Conservation (phyloP, 2,888 invertebrate species). For the Ectemnius lituratus region DNA sequence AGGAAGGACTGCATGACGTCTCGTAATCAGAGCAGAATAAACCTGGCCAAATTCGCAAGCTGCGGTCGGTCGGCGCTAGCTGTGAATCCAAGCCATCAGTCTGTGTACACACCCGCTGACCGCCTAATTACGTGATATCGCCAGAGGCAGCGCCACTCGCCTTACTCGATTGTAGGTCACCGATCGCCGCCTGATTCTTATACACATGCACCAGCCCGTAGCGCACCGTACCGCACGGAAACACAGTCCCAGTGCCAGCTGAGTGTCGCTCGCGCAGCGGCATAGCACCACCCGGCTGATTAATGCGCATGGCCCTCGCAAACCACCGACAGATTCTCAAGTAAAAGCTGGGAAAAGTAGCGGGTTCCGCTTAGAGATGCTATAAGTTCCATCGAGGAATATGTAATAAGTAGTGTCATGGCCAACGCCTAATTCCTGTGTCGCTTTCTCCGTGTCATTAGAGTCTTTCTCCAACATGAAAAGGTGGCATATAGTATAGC, state of each 20-base stretch:
- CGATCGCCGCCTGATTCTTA: background rate
- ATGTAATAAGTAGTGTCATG: slow-evolving; percentile 19
- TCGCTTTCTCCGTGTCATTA: slow-evolving; percentile 52
- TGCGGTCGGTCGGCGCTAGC: background rate
- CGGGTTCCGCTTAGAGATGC: background rate
- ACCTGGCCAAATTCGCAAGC: slow-evolving; percentile 41
- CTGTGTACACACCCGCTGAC: background rate
- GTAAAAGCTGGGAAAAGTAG: slow-evolving; percentile 36
- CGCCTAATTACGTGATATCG: slow-evolving; percentile 3
- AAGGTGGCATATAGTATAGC: too few species aligned
- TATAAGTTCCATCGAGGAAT: too few species aligned
- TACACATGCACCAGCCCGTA: background rate
- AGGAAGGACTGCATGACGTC: slow-evolving; percentile 56
- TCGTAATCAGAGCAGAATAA: slow-evolving; percentile 59
- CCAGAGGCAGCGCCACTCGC: background rate
- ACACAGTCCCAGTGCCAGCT: background rate
- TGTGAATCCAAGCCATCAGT: too few species aligned
- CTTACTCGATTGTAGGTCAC: background rate
- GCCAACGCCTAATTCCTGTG: slow-evolving; percentile 28
- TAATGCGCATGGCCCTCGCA: too few species aligned
- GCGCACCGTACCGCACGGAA: background rate
- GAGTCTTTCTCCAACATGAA: background rate
- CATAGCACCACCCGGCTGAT: too few species aligned
- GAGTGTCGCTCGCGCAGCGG: too few species aligned
- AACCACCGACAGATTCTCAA: too few species aligned